Evolutionary conservation across 92 coral and sea anemone species (phyloP).

Genomic region (Porites rus): DNA sequence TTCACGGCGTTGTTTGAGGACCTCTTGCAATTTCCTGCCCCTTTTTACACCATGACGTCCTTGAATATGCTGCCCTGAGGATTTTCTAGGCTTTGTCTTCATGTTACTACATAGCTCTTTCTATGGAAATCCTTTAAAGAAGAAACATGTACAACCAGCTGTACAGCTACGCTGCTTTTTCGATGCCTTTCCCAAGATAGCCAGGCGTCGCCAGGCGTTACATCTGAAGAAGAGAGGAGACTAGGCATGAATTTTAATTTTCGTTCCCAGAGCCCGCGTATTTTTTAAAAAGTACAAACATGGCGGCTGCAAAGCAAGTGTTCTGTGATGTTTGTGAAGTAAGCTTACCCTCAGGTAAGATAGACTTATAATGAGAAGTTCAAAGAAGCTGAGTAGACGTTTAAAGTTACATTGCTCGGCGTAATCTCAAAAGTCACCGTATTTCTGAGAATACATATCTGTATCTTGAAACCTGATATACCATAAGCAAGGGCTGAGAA

Average conservation of each 20-base stretch:
- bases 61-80: neutral
- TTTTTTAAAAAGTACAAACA: constrained; percentile 4
- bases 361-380: neutral
- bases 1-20: neutral
- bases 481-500: neutral
- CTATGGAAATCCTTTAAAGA: neutral
- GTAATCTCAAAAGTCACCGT: neutral
- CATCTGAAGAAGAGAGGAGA: neutral
- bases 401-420: neutral
- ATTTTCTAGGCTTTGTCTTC: neutral
- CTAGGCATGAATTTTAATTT: neutral
- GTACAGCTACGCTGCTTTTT: neutral
- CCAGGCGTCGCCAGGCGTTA: constrained; percentile 38
- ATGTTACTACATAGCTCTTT: neutral
- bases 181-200: neutral
- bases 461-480: neutral
- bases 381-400: neutral
- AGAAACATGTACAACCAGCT: too few species aligned
- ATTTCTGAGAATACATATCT: neutral
- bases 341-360: constrained; percentile 74
- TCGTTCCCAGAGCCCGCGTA: constrained; percentile 39
- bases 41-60: neutral
- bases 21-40: neutral
- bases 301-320: constrained; percentile 58
- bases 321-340: constrained; percentile 77